A percentile compares a stretch with the other conserved stretches of the same genome.
phyloP scores from a whole-genome alignment of 1,140 invertebrate species.

The Brachionus sp. region DNA sequence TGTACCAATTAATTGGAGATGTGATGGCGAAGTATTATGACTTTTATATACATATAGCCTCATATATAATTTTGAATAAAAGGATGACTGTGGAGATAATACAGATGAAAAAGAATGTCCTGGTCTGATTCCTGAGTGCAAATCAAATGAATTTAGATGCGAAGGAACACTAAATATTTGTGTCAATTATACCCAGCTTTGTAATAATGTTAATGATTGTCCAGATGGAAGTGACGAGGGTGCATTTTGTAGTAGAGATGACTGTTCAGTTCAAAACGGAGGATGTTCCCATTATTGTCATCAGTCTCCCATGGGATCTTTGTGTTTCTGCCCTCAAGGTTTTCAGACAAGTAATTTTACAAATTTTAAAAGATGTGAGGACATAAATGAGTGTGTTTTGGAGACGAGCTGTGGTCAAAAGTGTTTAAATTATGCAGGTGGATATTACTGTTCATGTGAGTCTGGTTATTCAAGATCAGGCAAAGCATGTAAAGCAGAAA shows the following conservation, averaged over 20 bases:
- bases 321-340: slow-evolving; percentile 81
- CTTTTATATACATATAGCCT: too few relatives aligned
- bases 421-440: slow-evolving; percentile 90
- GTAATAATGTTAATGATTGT: slow-evolving; percentile 70
- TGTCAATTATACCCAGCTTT: slow-evolving; percentile 49
- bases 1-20: slow-evolving; percentile 67
- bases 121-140: not conserved
- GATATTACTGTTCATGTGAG: slow-evolving; percentile 91
- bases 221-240: slow-evolving; percentile 88
- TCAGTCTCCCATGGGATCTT: slow-evolving; percentile 80
- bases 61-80: too few relatives aligned
- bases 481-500: slow-evolving; percentile 58
- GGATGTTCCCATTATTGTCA: slow-evolving; percentile 81
- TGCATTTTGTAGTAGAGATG: slow-evolving; percentile 50
- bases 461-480: slow-evolving; percentile 79
- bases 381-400: slow-evolving; percentile 84
- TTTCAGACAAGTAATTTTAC: slow-evolving; percentile 7
- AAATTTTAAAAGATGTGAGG: slow-evolving; percentile 58
- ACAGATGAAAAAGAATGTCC: slow-evolving; percentile 51
- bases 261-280: slow-evolving; percentile 51
- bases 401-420: slow-evolving; percentile 89
- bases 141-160: slow-evolving; percentile 67
- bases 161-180: slow-evolving; percentile 55
- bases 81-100: slow-evolving; percentile 50
- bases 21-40: slow-evolving; percentile 57